These are phyloP conservation scores for Microtus ochrogaster DNA, from an alignment of 2,113 vertebrate genomes.

Conservation along the genomic window DNA sequence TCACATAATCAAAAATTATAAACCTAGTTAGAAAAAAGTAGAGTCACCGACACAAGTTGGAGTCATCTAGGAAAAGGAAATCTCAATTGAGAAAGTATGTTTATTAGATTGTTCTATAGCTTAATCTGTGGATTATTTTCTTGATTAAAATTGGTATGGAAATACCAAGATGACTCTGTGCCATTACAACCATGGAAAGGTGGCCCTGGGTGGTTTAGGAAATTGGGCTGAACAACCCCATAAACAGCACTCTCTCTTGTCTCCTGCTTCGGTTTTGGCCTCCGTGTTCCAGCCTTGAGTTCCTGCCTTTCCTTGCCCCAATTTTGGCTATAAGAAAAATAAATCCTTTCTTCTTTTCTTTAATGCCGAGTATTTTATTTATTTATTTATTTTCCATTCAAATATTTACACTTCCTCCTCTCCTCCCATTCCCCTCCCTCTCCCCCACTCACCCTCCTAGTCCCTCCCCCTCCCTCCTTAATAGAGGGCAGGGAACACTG, in stretches of 20 bases:
- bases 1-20: background rate
- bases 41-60: background rate
- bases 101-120: background rate
- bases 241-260: background rate
- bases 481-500: no score
- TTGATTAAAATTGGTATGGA: background rate
- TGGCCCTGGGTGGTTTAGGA: no score
- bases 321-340: background rate
- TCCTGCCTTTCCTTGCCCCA: background rate
- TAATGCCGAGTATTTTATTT: no score
- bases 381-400: no score
- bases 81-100: background rate
- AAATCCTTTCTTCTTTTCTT: background rate
- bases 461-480: no score
- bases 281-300: background rate
- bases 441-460: no score
- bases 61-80: background rate
- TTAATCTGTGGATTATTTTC: background rate
- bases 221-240: background rate
- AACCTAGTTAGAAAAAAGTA: background rate
- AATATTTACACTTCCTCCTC: no score
- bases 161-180: background rate
- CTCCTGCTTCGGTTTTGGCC: background rate
- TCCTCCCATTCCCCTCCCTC: no score
- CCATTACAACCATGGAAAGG: no score